Conservation (phyloP, 2,797 vertebrate genomes). For the Champsocephalus gunnari region DNA sequence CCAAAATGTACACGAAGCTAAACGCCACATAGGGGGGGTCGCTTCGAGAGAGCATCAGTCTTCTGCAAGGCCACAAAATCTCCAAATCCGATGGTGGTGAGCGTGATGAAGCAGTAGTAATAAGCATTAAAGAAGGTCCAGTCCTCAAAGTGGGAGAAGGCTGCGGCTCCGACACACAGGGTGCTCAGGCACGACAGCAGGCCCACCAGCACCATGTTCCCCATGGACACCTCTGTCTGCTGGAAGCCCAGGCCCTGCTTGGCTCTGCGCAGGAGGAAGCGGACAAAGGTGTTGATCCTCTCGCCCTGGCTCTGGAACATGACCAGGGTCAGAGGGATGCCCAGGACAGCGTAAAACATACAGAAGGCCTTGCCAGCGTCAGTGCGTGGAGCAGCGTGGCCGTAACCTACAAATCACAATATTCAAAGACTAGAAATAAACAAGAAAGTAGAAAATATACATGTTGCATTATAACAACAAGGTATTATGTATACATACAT, state of each 20-base stretch:
- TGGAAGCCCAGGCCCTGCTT: slow-evolving; percentile 88
- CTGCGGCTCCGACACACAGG: slow-evolving; percentile 86
- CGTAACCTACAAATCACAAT: slow-evolving; percentile 86
- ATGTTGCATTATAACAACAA: too few relatives aligned
- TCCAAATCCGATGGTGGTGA: slow-evolving; percentile 94
- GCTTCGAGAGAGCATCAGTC: slow-evolving; percentile 87
- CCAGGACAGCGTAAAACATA: slow-evolving; percentile 92
- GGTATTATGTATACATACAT: too few relatives aligned
- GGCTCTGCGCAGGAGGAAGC: slow-evolving; percentile 86
- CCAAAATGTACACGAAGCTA: slow-evolving; percentile 93
- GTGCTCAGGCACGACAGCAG: slow-evolving; percentile 90
- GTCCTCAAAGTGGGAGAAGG: slow-evolving; percentile 92
- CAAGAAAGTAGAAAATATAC: too few relatives aligned
- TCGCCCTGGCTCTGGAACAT: slow-evolving; percentile 95
- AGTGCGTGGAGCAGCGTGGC: slow-evolving; percentile 88
- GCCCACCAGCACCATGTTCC: slow-evolving; percentile 92
- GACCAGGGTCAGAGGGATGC: slow-evolving; percentile 91
- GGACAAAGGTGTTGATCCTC: slow-evolving; percentile 90
- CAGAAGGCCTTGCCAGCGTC: slow-evolving; percentile 92
- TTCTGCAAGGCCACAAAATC: slow-evolving; percentile 94
- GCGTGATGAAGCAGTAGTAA: slow-evolving; percentile 93
- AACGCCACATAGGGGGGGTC: slow-evolving; percentile 88
- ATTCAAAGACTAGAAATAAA: not conserved
- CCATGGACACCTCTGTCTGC: slow-evolving; percentile 87
- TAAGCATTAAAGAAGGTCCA: slow-evolving; percentile 93